Evolutionary conservation across 2,113 vertebrate genomes (phyloP).

Genomic region (Orcinus orca): DNA sequence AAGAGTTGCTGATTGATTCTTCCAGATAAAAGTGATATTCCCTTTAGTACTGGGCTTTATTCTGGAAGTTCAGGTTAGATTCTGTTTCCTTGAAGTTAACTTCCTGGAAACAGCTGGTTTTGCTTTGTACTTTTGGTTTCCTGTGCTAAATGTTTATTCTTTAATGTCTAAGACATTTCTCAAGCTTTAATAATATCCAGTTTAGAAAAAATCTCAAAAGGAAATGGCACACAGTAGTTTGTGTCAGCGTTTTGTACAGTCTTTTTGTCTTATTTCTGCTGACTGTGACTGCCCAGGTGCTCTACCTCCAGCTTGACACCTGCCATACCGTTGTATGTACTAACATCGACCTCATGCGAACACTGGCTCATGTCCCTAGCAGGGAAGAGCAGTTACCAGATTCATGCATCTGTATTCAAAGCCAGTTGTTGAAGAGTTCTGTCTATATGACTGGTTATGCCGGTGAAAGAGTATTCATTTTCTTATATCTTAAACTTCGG

Average conservation of each 20-base stretch:
- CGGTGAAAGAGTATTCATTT: background rate
- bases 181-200: background rate
- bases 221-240: background rate
- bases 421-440: background rate
- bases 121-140: conserved; percentile 13
- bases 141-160: background rate
- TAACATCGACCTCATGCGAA: background rate
- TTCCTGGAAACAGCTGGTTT: background rate
- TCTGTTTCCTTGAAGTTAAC: background rate
- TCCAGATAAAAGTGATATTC: conserved; percentile 3
- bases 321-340: background rate
- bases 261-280: background rate
- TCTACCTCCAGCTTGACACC: background rate
- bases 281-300: background rate
- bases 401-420: background rate
- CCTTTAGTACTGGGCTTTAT: conserved; percentile 19
- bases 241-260: background rate
- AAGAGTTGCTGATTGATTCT: conserved; percentile 19
- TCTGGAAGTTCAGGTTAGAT: background rate
- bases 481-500: background rate
- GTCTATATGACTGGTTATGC: background rate
- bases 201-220: background rate
- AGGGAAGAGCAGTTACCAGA: background rate
- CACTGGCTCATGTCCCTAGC: background rate
- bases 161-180: conserved; percentile 7